These are phyloP conservation scores for Natator depressus DNA, from an alignment of 2,113 vertebrate species.

Conservation along the genomic window DNA sequence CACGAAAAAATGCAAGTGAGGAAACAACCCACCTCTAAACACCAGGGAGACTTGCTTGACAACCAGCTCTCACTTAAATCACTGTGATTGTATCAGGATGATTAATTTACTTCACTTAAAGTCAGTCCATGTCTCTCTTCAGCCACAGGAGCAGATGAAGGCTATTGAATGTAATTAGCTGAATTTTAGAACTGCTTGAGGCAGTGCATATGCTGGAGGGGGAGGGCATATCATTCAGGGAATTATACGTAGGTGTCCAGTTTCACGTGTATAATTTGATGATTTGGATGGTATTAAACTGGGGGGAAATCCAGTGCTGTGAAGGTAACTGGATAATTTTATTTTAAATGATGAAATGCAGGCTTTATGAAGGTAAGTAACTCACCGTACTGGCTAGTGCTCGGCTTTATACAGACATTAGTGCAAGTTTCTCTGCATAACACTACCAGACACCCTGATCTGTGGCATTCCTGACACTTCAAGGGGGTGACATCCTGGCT, in stretches of 20 bases:
- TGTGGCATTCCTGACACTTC: neutral
- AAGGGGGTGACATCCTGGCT: neutral
- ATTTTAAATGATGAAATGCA: neutral
- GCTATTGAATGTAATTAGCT: conserved; percentile 22
- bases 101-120: conserved; percentile 30
- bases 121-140: neutral
- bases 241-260: neutral
- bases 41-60: neutral
- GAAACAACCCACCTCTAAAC: neutral
- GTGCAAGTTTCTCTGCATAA: neutral
- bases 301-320: neutral
- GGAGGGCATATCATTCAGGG: neutral
- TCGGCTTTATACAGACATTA: neutral
- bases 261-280: neutral
- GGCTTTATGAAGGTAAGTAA: neutral
- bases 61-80: neutral
- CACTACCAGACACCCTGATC: too few species aligned
- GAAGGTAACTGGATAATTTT: neutral
- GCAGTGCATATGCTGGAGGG: neutral
- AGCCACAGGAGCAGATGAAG: neutral
- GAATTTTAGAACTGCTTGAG: neutral
- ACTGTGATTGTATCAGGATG: neutral
- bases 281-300: neutral
- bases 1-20: neutral
- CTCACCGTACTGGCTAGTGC: accelerated